These are phyloP conservation scores for Macrotis lagotis DNA, from an alignment of 2,113 vertebrate species.

Conservation along the genomic window DNA sequence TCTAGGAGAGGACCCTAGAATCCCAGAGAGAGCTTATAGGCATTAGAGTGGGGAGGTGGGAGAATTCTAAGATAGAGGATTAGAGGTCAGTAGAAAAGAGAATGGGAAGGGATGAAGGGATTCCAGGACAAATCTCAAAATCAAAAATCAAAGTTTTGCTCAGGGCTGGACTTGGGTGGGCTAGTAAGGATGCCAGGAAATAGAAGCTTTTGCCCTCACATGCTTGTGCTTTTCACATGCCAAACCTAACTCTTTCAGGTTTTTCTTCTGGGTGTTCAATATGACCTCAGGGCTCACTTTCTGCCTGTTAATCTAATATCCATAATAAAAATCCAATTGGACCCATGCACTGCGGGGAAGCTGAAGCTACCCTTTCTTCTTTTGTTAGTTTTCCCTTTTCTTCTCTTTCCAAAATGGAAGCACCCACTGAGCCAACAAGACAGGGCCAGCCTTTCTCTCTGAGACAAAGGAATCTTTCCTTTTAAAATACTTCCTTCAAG, in stretches of 20 bases:
- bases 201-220: neutral
- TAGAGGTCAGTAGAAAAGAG: neutral
- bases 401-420: neutral
- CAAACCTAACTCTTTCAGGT: neutral
- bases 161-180: neutral
- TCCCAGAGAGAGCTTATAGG: neutral
- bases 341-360: neutral
- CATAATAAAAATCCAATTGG: neutral
- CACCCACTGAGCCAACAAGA: constrained; percentile 1
- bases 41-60: neutral
- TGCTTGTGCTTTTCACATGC: neutral
- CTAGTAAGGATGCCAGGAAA: constrained; percentile 10
- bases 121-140: neutral
- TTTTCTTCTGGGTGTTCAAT: neutral
- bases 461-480: neutral
- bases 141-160: constrained; percentile 17
- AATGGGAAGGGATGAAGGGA: neutral
- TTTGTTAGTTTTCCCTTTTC: neutral
- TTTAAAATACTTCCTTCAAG: neutral
- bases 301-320: constrained; percentile 6
- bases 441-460: neutral
- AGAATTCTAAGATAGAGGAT: neutral
- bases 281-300: constrained; percentile 15
- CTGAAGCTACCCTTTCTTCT: constrained; percentile 7
- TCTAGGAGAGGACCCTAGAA: neutral